Evolutionary conservation across 2,888 invertebrate species (phyloP), one percentile per base, ranked within the genome.

Genomic region (Brachynemurus nebulosus): DNA sequence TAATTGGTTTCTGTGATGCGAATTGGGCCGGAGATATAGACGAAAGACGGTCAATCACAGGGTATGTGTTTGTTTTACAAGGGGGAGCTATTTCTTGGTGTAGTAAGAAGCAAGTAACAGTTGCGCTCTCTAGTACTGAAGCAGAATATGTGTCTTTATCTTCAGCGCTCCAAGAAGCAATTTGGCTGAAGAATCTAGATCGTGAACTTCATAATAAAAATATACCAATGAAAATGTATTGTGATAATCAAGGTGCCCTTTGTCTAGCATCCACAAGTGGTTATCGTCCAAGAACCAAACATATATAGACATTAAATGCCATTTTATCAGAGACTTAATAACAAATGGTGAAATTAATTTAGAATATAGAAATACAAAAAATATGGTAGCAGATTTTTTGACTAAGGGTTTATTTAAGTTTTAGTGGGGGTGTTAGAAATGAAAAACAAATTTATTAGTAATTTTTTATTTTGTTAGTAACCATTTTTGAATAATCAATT

Each of bases 61-160:
- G 47, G 8, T 44, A 44, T 44, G 30, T 40, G 2, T 47, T 45
- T 37, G 34, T 34, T 23, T 18, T 27, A 18, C 25, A 23, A 14
- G 45, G 45, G 5, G 40, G 46, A 18, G 41, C 47, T 8, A 38
- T 48, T 4, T 44, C 46, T 12, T 48, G 49, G 49, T 35, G 16
- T 30, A 42, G 44, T 4, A 27, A 5, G 20, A 47, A 44, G 14
- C 38, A 41, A 42, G 4, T 20, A 18, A 38, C 44, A 8, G 45
- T 48, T 12, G 40, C 44, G 3, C 23, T 44, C 6, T 46, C 43
- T 4, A 27, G 11, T 3, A 5, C 27, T 3, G 27, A 27, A 27
- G 27, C 27, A 3, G 27, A 27, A 5, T 27, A 27, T 5, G 12
- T 27, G 27, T 9, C 27, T 4, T 27, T 27, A 3, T 3, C 11